These are phyloP conservation scores for Cepphus grylle DNA, from an alignment of 2,113 vertebrate genomes.

Conservation along the genomic window DNA sequence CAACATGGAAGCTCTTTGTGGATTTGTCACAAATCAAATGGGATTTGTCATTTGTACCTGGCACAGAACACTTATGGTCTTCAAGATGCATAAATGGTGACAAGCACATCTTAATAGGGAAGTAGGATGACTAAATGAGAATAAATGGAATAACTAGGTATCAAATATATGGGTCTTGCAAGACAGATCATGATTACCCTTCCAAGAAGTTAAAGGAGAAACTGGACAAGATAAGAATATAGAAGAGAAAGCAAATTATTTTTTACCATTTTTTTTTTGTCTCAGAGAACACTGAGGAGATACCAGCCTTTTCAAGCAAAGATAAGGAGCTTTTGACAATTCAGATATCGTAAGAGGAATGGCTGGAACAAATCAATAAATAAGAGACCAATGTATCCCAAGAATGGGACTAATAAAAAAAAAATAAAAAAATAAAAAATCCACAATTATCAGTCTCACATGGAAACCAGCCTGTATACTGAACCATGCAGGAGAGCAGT, in stretches of 20 bases:
- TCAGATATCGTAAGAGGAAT: background rate
- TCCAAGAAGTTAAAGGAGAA: background rate
- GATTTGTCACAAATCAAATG: background rate
- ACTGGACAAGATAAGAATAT: background rate
- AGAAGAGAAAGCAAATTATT: background rate
- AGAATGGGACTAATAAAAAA: background rate
- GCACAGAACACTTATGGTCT: background rate
- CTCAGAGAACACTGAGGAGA: background rate
- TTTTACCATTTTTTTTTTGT: background rate
- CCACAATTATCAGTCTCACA: background rate
- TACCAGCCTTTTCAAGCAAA: background rate
- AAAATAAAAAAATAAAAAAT: background rate
- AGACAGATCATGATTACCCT: background rate
- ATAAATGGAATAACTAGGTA: background rate
- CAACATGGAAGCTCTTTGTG: background rate
- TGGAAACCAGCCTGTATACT: background rate
- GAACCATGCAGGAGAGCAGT: background rate
- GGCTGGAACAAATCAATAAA: background rate
- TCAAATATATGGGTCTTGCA: background rate
- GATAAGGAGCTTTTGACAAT: background rate
- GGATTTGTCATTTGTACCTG: background rate
- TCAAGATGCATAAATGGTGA: background rate
- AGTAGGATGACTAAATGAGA: background rate
- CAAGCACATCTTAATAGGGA: background rate
- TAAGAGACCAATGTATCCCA: background rate